phyloP scores from a whole-genome alignment of 2,113 vertebrate genomes.

The Malurus alboscapulatus region DNA sequence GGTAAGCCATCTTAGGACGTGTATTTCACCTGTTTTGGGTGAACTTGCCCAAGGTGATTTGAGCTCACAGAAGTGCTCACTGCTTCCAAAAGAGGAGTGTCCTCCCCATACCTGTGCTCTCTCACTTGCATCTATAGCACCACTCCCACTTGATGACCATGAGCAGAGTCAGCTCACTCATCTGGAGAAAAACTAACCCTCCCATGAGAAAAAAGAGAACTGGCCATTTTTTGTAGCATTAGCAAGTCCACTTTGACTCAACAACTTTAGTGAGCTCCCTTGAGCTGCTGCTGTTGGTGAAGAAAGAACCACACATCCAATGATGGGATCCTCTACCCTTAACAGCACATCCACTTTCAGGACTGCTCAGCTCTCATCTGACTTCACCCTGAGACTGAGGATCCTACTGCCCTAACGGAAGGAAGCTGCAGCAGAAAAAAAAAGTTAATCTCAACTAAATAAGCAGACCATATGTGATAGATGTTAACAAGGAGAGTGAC shows the following conservation, averaged over 20 bases:
- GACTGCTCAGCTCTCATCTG: background rate
- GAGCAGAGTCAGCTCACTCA: background rate
- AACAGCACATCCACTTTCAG: background rate
- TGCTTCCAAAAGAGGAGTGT: background rate
- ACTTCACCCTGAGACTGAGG: background rate
- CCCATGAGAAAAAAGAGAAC: background rate
- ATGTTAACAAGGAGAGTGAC: background rate
- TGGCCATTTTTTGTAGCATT: background rate
- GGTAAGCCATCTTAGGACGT: background rate
- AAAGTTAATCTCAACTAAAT: background rate
- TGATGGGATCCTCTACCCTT: background rate
- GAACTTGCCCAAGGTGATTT: background rate
- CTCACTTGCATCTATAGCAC: background rate
- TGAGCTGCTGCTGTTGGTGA: background rate
- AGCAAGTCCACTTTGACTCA: background rate
- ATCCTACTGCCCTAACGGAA: background rate
- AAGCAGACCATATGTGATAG: background rate
- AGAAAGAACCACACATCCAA: background rate
- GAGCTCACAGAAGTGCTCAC: background rate
- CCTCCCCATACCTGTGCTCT: background rate
- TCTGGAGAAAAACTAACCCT: background rate
- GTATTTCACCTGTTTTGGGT: background rate
- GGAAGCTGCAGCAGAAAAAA: background rate
- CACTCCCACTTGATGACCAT: background rate
- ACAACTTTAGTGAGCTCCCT: background rate